Conservation (phyloP, 2,113 vertebrate genomes). For the Panthera leo region DNA sequence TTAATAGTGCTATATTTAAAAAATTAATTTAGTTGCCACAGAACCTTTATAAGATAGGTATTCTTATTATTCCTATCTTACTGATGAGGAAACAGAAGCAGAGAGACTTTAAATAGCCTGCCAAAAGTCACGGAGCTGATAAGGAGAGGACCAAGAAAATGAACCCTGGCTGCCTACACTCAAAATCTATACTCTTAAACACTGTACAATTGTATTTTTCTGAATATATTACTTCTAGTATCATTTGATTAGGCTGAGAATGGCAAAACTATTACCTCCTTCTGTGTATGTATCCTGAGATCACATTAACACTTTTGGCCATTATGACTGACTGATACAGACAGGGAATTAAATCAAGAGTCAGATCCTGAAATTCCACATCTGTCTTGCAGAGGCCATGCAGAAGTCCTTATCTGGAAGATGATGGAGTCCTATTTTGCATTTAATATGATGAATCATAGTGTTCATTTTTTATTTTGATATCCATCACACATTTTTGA, state of each 20-base stretch:
- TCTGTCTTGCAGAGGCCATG: neutral
- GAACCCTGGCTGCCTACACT: neutral
- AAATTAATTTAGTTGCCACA: slow-evolving; percentile 10
- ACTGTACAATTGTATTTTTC: neutral
- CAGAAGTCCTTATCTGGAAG: neutral
- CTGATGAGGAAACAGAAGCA: neutral
- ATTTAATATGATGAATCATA: neutral
- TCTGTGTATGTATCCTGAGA: neutral
- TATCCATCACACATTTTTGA: slow-evolving; percentile 2
- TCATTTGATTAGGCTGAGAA: neutral
- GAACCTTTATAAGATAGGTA: neutral
- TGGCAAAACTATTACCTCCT: neutral
- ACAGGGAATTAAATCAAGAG: neutral
- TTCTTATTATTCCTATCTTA: neutral
- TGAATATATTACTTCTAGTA: neutral
- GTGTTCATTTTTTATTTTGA: neutral
- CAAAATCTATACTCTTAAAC: neutral
- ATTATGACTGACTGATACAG: neutral
- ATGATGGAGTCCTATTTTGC: neutral
- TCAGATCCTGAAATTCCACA: neutral
- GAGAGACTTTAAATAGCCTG: neutral
- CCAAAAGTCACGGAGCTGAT: neutral
- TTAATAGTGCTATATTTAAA: neutral
- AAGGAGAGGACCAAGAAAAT: neutral
- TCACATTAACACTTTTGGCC: neutral